Percentiles rank a stretch among this genome's conserved stretches.
Conservation (phyloP, 2,888 invertebrate genomes). For the Hydrotaea cyrtoneurina region DNA sequence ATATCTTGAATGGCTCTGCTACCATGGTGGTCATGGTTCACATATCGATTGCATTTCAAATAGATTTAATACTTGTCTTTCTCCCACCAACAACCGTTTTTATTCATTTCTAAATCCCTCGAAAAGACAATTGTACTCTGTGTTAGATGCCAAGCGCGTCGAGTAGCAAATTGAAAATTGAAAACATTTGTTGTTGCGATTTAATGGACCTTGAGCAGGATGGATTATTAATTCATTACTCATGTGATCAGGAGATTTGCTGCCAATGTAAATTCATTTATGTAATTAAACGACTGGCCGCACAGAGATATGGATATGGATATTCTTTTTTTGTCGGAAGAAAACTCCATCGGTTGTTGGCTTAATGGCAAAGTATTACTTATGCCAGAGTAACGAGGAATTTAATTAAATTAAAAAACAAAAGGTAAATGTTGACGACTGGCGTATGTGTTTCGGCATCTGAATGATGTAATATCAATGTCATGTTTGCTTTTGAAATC, state of each 20-base stretch:
- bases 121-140: not conserved
- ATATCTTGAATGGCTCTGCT: not conserved
- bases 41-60: not conserved
- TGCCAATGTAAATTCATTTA: not conserved
- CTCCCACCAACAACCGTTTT: no score
- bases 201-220: constrained; percentile 7
- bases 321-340: not conserved
- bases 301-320: not conserved
- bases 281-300: not conserved
- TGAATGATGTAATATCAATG: no score
- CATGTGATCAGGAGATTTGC: not conserved
- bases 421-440: no score
- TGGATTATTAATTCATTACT: constrained; percentile 25
- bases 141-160: no score
- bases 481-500: no score
- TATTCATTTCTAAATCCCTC: not conserved
- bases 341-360: not conserved
- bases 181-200: not conserved
- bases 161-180: not conserved
- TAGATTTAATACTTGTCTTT: not conserved
- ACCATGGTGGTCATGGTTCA: not conserved
- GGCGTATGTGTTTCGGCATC: no score
- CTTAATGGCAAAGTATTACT: not conserved
- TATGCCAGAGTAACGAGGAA: no score
- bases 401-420: no score